phyloP scores from a whole-genome alignment of 1,140 invertebrate species.

The Drosophila biarmipes region DNA sequence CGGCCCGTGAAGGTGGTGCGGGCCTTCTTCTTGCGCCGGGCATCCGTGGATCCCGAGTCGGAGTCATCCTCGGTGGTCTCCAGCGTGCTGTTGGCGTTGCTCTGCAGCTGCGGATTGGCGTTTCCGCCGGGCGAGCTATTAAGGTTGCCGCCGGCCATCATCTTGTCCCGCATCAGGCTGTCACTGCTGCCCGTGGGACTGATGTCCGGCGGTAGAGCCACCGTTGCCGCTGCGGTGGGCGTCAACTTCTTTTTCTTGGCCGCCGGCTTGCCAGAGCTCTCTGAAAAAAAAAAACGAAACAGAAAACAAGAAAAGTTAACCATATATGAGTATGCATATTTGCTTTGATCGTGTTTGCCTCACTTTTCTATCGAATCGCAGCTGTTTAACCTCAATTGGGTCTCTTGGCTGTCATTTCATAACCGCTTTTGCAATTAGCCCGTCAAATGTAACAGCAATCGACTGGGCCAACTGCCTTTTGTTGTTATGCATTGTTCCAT shows the following conservation, averaged over 20 bases:
- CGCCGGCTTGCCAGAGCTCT: constrained; percentile 60
- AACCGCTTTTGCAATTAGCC: constrained; percentile 58
- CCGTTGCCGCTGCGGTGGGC: constrained; percentile 4
- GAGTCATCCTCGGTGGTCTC: constrained; percentile 86
- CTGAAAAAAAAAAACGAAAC: constrained; percentile 24
- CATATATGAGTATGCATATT: constrained; percentile 16
- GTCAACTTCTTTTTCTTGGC: constrained; percentile 76
- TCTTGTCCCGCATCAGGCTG: constrained; percentile 70
- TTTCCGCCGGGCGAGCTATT: constrained; percentile 40
- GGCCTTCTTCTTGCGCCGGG: constrained; percentile 95
- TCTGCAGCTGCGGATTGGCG: constrained; percentile 21
- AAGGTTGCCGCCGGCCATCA: constrained; percentile 51
- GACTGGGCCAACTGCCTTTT: constrained; percentile 37
- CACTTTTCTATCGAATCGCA: constrained; percentile 39
- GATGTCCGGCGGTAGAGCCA: constrained; percentile 60
- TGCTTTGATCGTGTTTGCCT: constrained; percentile 26
- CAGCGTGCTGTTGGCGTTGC: constrained; percentile 58
- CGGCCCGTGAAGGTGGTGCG: constrained; percentile 97
- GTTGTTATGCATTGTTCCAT: constrained; percentile 39
- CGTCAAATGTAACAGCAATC: constrained; percentile 48
- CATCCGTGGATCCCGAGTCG: constrained; percentile 87
- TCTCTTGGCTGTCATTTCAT: constrained; percentile 33
- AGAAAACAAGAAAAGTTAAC: neutral
- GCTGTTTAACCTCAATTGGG: constrained; percentile 69
- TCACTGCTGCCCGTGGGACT: constrained; percentile 76